These are phyloP conservation scores for Thamnophis elegans DNA, from an alignment of 2,797 vertebrate genomes.

Conservation along the genomic window DNA sequence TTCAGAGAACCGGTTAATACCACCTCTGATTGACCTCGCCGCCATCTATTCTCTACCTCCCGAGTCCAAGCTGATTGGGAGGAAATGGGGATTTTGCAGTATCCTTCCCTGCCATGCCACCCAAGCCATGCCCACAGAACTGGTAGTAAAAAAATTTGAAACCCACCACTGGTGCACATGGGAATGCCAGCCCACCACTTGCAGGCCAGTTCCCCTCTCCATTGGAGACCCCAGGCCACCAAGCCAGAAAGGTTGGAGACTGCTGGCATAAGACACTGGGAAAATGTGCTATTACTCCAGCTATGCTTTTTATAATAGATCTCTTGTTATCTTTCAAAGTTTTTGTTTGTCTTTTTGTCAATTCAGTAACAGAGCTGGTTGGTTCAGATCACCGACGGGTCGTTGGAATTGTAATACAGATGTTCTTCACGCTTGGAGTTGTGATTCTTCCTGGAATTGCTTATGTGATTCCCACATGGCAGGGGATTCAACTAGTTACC, in stretches of 20 bases:
- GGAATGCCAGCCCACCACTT: background rate
- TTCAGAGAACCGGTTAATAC: too few species aligned
- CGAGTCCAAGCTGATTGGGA: too few species aligned
- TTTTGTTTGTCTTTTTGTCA: constrained; percentile 52
- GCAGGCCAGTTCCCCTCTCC: background rate
- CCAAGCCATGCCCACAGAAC: too few species aligned
- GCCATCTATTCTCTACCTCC: too few species aligned
- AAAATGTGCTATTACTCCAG: background rate
- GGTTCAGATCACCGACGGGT: constrained; percentile 87
- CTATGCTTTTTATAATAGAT: background rate
- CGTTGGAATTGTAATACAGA: constrained; percentile 88
- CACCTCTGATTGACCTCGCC: too few species aligned
- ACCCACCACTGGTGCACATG: too few species aligned
- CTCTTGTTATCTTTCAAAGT: constrained; percentile 31
- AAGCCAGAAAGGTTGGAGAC: background rate
- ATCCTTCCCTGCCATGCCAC: too few species aligned
- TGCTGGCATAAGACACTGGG: background rate
- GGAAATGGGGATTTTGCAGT: too few species aligned
- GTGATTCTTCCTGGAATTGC: constrained; percentile 90
- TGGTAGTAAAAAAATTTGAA: too few species aligned
- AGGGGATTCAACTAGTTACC: constrained; percentile 87
- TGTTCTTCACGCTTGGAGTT: constrained; percentile 90
- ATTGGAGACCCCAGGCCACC: accelerated
- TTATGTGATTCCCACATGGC: constrained; percentile 87
- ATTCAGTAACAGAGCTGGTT: constrained; percentile 90